Evolutionary conservation across 2,888 invertebrate genomes (phyloP).

Genomic region (Epiblema foenella): DNA sequence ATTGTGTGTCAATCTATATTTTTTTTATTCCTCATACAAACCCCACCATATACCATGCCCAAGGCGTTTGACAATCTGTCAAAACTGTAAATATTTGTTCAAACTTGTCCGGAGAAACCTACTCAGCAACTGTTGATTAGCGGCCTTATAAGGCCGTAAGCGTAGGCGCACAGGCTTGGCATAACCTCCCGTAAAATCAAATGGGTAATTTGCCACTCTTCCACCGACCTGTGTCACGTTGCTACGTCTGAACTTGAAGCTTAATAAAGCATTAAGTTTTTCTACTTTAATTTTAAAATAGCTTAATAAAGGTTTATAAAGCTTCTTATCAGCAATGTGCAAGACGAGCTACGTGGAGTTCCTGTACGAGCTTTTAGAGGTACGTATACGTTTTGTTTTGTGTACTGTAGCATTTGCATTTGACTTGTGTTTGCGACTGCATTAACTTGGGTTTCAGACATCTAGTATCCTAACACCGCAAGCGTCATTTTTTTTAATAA

Average conservation of each 20-base stretch:
- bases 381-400: conserved; percentile 52
- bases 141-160: conserved; percentile 66
- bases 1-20: neutral
- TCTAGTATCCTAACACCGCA: neutral
- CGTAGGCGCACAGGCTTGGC: conserved; percentile 76
- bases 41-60: neutral
- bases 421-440: neutral
- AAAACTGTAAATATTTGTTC: conserved; percentile 31
- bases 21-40: neutral
- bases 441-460: neutral
- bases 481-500: too few relatives aligned
- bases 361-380: conserved; percentile 75
- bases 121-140: conserved; percentile 63
- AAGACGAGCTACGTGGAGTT: conserved; percentile 76
- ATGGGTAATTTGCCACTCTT: conserved; percentile 67
- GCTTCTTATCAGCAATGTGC: conserved; percentile 30
- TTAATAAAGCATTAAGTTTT: neutral
- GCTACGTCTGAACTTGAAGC: conserved; percentile 50
- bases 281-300: neutral
- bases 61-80: conserved; percentile 11
- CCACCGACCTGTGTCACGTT: conserved; percentile 59
- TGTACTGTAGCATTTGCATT: neutral
- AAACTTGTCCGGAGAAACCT: conserved; percentile 17
- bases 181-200: conserved; percentile 62
- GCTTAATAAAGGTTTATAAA: conserved; percentile 1